Conservation (phyloP, 2,797 vertebrate genomes). For the Apodemus agrarius region DNA sequence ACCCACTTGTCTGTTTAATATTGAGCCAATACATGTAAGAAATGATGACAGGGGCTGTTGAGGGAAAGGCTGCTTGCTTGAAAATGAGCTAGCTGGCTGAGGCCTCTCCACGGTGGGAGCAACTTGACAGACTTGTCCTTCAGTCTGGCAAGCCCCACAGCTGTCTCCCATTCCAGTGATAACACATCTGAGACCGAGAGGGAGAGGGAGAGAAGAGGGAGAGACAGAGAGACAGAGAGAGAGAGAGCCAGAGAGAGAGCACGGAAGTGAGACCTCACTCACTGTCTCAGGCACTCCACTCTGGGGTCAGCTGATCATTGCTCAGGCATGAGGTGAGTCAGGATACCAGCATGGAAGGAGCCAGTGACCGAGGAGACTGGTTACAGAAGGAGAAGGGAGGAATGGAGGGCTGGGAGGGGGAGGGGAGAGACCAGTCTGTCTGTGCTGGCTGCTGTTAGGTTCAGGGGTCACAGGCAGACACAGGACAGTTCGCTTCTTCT, state of each 20-base stretch:
- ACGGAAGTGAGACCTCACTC: background rate
- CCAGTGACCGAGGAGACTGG: background rate
- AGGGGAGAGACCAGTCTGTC: background rate
- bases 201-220: too few species aligned
- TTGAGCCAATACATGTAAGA: background rate
- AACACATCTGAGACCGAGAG: background rate
- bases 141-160: background rate
- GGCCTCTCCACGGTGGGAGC: background rate
- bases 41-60: background rate
- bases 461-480: background rate
- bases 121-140: background rate
- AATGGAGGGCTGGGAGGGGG: accelerated
- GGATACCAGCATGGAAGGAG: background rate
- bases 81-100: background rate
- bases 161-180: background rate
- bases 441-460: accelerated
- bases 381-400: background rate
- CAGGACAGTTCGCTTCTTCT: accelerated
- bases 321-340: background rate
- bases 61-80: background rate
- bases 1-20: background rate
- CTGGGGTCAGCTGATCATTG: too few species aligned
- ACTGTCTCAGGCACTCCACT: background rate
- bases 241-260: too few species aligned
- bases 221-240: too few species aligned